Conservation (phyloP, 2,113 vertebrate genomes). For the Noturus placidus region DNA sequence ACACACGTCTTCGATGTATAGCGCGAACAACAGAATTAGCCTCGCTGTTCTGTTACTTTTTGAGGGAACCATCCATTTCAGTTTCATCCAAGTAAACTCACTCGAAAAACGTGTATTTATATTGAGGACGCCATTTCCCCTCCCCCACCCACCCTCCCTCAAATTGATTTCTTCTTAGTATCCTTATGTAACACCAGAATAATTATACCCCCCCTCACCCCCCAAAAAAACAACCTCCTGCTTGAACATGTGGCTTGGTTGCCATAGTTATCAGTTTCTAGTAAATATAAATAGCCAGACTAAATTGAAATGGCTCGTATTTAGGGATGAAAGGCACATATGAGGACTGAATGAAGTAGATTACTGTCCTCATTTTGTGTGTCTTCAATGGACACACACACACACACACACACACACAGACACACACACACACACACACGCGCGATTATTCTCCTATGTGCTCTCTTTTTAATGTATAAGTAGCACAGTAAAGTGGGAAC, state of each 20-base stretch:
- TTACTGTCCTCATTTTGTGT: not conserved
- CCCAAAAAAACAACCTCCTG: not conserved
- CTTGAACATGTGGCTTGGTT: not conserved
- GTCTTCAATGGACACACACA: not conserved
- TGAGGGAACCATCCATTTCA: not conserved
- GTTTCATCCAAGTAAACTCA: not conserved
- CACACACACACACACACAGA: too few relatives aligned
- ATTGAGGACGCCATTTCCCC: not conserved
- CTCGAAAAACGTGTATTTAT: too few relatives aligned
- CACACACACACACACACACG: too few relatives aligned
- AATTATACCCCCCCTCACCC: not conserved
- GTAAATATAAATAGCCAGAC: not conserved
- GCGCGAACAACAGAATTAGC: too few relatives aligned
- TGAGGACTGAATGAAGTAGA: not conserved
- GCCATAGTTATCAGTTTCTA: slow-evolving; percentile 1
- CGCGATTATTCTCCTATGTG: not conserved
- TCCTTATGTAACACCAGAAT: not conserved
- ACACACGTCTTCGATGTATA: too few relatives aligned
- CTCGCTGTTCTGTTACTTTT: too few relatives aligned
- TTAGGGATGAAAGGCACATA: not conserved
- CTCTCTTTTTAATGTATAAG: not conserved
- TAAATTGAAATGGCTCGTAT: not conserved
- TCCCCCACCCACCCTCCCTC: too few relatives aligned
- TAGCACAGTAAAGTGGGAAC: not conserved
- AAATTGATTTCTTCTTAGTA: not conserved